phyloP scores from a whole-genome alignment of 1,140 invertebrate species.

The Hylaeus anthracinus region DNA sequence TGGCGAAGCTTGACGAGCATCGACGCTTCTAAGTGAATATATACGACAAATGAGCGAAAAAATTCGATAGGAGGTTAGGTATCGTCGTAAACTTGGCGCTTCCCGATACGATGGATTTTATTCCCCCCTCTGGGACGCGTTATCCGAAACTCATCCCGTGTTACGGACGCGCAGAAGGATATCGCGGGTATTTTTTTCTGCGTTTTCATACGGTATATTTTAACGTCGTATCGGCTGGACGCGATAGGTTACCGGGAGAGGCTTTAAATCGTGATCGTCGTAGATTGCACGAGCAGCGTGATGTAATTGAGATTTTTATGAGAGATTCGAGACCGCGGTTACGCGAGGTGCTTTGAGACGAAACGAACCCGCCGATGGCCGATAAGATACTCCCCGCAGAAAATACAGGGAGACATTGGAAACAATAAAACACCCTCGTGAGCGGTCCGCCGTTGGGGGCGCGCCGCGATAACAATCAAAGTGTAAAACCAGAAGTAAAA shows the following conservation, averaged over 20 bases:
- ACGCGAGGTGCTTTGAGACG: too few relatives aligned
- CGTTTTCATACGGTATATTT: background rate
- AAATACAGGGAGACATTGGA: too few relatives aligned
- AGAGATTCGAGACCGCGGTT: too few relatives aligned
- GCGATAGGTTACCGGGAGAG: background rate
- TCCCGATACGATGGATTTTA: slow-evolving; percentile 17
- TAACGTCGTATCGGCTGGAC: background rate
- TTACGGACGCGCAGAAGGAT: background rate
- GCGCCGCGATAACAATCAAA: too few relatives aligned
- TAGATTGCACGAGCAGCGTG: background rate
- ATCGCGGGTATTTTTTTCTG: background rate
- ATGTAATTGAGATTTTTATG: slow-evolving; percentile 1
- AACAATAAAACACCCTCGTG: too few relatives aligned
- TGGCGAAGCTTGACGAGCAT: too few relatives aligned
- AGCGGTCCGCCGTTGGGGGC: too few relatives aligned
- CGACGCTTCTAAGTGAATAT: too few relatives aligned
- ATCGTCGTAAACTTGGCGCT: slow-evolving; percentile 13
- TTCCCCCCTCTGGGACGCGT: slow-evolving; percentile 18
- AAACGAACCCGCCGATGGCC: too few relatives aligned
- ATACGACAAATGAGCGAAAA: slow-evolving; percentile 2
- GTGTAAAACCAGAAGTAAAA: too few relatives aligned
- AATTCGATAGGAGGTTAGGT: slow-evolving; percentile 20
- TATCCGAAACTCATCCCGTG: slow-evolving; percentile 10
- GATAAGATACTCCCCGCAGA: too few relatives aligned
- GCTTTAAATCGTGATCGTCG: background rate